Evolutionary conservation across 2,888 invertebrate genomes (phyloP).

Genomic region (Melipona beecheii): DNA sequence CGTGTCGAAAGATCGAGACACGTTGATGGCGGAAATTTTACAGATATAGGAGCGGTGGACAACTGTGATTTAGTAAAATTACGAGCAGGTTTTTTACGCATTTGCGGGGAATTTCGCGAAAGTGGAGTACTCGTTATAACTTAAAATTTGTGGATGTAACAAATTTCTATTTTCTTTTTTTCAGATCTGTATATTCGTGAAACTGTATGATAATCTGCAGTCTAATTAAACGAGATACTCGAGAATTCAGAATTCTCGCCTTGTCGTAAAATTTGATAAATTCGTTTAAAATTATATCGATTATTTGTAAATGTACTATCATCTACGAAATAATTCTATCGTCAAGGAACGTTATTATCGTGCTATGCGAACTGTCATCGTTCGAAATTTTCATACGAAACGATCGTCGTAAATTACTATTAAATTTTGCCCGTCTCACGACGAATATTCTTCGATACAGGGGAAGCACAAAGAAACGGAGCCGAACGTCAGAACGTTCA

Average conservation of each 20-base stretch:
- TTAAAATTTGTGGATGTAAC: too few species aligned
- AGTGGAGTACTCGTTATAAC: too few species aligned
- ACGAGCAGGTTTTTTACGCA: neutral
- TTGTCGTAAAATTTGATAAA: too few species aligned
- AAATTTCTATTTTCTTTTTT: too few species aligned
- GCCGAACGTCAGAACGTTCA: constrained; percentile 36
- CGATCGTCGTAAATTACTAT: constrained; percentile 22
- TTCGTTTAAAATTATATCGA: too few species aligned
- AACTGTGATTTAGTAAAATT: neutral
- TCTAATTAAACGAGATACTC: too few species aligned
- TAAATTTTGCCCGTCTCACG: constrained; percentile 22
- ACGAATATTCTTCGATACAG: neutral
- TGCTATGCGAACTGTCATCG: fast-evolving
- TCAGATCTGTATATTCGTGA: too few species aligned
- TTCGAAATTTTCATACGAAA: neutral
- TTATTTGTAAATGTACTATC: too few species aligned
- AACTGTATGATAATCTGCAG: too few species aligned
- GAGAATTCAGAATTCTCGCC: too few species aligned
- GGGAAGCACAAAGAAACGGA: constrained; percentile 15
- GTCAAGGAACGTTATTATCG: neutral
- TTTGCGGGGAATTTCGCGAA: too few species aligned
- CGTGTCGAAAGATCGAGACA: neutral
- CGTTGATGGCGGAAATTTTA: neutral
- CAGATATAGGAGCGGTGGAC: too few species aligned
- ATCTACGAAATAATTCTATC: neutral